phyloP scores from a whole-genome alignment of 2,113 vertebrate species.

The Brachyhypopomus gauderio region DNA sequence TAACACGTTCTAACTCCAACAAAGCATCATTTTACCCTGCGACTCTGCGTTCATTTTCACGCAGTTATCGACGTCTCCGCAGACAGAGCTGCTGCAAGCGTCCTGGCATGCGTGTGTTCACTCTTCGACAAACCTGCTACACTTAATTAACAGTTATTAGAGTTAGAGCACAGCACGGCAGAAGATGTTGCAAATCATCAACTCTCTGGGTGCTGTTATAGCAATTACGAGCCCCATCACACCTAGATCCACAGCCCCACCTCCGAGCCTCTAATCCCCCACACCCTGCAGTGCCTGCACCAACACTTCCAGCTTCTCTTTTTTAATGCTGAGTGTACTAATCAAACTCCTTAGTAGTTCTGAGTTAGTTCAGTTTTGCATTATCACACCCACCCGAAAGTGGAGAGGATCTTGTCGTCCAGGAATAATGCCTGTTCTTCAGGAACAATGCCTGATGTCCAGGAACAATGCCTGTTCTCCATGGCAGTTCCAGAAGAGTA shows the following conservation, averaged over 20 bases:
- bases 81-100: background rate
- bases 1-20: no score
- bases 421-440: no score
- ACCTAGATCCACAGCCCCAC: no score
- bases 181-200: slow-evolving; percentile 98
- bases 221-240: slow-evolving; percentile 91
- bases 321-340: slow-evolving; percentile 93
- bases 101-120: background rate
- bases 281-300: slow-evolving; percentile 74
- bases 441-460: no score
- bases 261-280: no score
- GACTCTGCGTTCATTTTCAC: no score
- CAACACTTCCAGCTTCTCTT: slow-evolving; percentile 88
- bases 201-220: slow-evolving; percentile 93
- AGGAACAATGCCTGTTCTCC: no score
- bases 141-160: slow-evolving; percentile 99
- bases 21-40: no score
- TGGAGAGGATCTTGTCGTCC: background rate
- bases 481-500: no score
- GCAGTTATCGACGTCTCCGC: no score
- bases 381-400: background rate
- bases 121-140: slow-evolving; percentile 88
- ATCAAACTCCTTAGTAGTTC: slow-evolving; percentile 80
- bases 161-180: slow-evolving; percentile 86
- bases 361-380: slow-evolving; percentile 85